Percentiles rank a stretch among this genome's conserved stretches.
These are phyloP conservation scores for Eupsittula cactorum DNA, from an alignment of 2,113 vertebrate genomes.

Conservation along the genomic window DNA sequence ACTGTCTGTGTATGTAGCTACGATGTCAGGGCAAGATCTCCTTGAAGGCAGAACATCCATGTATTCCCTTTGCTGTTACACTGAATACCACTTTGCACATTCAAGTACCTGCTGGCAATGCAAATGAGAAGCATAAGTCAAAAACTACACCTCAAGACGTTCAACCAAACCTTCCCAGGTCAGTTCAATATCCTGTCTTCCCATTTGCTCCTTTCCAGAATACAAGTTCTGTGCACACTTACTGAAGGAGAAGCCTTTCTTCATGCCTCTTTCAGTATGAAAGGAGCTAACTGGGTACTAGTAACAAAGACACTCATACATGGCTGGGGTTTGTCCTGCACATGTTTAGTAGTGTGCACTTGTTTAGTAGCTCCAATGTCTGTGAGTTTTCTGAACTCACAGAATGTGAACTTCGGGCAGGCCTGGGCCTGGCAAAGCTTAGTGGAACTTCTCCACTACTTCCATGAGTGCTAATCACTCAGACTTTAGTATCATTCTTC, in stretches of 20 bases:
- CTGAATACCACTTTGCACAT: neutral
- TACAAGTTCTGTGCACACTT: neutral
- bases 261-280: neutral
- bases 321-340: neutral
- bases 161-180: neutral
- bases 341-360: neutral
- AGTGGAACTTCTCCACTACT: neutral
- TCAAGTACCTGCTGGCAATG: neutral
- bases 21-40: neutral
- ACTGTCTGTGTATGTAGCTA: neutral
- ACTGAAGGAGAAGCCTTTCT: neutral
- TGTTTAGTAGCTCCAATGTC: neutral
- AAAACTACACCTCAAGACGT: neutral
- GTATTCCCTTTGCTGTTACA: neutral
- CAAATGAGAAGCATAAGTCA: neutral
- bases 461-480: neutral
- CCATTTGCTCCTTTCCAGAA: neutral
- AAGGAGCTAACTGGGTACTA: neutral
- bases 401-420: neutral
- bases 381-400: neutral
- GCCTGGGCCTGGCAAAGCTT: neutral
- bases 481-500: neutral
- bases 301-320: neutral
- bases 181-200: neutral
- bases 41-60: neutral